Base-by-base conservation (phyloP, 1,140 invertebrate species). In the Batillaria attramentaria region DNA sequence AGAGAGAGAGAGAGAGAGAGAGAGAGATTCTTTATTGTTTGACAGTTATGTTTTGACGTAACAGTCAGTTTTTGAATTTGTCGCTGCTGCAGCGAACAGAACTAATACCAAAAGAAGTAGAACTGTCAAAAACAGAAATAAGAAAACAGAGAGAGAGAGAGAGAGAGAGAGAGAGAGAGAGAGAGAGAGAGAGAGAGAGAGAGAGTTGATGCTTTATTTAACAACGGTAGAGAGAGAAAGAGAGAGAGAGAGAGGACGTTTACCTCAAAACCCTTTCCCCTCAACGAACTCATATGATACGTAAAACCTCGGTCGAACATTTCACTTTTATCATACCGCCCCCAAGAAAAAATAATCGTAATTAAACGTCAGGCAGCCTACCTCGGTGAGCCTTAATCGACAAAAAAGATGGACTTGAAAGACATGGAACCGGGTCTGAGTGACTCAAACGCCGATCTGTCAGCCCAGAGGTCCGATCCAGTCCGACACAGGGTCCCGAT, bases 191-290 rank as follows among this genome's bases (percentile, higher is more conserved):
- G n/a, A n/a, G n/a, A n/a, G n/a, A n/a, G n/a, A n/a, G n/a, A n/a
- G n/a, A n/a, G n/a, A n/a, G n/a, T n/a, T n/a, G n/a, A n/a, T n/a
- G n/a, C n/a, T n/a, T n/a, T n/a, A n/a, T n/a, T n/a, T n/a, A n/a
- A n/a, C n/a, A 54, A 54, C n/a, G 50, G n/a, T 13, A 54, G 50
- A 54, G 50, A 54, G 50, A 54, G 50, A 54, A n/a, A 70, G 37
- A 70, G 68, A 70, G 68, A 70, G 72, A 74, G 43, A 74, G 28
- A 54, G n/a, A 54, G 50, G 18, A 28, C 35, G 10, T 13, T 50
- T 50, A 24, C 46, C 10, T 50, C 24, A 50, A 8, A 13, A 50
- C 8, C 10, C 10, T 50, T 50, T 10, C 46, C 24, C 24, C 24
- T 50, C 46, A 8, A 8, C 46, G 24, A 50, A 50, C 46, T 50